phyloP scores from a whole-genome alignment of 2,113 vertebrate genomes.

The Xenus cinereus region DNA sequence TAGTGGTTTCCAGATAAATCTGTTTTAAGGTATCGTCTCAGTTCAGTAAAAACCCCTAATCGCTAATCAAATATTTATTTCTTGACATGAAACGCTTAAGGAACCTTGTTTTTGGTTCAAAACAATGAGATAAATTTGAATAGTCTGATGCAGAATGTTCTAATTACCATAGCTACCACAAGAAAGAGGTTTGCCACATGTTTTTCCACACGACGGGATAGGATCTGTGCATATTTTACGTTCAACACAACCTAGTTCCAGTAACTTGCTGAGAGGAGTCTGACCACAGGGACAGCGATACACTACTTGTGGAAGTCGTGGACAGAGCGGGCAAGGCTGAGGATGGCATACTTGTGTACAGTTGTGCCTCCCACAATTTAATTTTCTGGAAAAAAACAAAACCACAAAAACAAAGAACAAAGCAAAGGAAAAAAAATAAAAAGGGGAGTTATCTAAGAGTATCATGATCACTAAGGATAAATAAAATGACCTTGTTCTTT shows the following conservation, averaged over 20 bases:
- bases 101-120: neutral
- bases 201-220: slow-evolving; percentile 92
- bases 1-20: neutral
- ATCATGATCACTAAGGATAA: neutral
- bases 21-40: neutral
- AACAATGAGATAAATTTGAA: neutral
- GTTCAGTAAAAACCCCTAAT: neutral
- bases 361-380: slow-evolving; percentile 87
- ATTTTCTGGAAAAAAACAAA: slow-evolving; percentile 68
- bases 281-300: slow-evolving; percentile 90
- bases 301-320: slow-evolving; percentile 84
- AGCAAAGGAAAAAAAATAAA: neutral
- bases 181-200: slow-evolving; percentile 88
- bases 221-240: slow-evolving; percentile 88
- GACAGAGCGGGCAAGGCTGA: slow-evolving; percentile 85
- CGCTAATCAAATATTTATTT: neutral
- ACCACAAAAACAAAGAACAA: neutral
- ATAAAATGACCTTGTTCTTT: neutral
- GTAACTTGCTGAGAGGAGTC: slow-evolving; percentile 87
- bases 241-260: slow-evolving; percentile 88
- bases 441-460: neutral
- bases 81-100: neutral
- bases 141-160: neutral
- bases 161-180: slow-evolving; percentile 89
- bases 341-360: slow-evolving; percentile 89